Conservation (phyloP, 2,888 invertebrate species). For the Trissolcus brochymenae region DNA sequence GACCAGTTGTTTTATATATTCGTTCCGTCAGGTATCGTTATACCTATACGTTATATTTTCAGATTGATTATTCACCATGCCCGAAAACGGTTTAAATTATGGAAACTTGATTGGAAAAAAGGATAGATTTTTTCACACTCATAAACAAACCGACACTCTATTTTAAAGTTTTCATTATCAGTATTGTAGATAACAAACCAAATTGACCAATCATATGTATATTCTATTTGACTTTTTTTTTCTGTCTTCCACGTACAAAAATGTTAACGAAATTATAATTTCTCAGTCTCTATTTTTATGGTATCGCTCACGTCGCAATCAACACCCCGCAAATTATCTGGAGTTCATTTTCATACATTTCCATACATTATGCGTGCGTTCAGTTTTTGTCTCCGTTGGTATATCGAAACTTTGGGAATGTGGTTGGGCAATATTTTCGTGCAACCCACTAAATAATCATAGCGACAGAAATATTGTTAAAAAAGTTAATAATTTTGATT, state of each 20-base stretch:
- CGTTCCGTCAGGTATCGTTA: constrained; percentile 22
- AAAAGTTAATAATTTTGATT: constrained; percentile 24
- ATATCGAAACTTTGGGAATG: constrained; percentile 42
- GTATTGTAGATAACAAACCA: too few relatives aligned
- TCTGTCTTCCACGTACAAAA: neutral
- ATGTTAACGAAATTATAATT: too few relatives aligned
- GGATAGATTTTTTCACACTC: too few relatives aligned
- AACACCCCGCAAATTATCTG: constrained; percentile 51
- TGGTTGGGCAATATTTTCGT: constrained; percentile 3
- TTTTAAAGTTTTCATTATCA: too few relatives aligned
- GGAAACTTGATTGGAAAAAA: too few relatives aligned
- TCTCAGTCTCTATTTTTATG: constrained; percentile 17
- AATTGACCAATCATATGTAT: neutral
- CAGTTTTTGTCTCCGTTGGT: constrained; percentile 39
- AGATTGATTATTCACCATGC: too few relatives aligned
- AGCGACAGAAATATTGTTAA: constrained; percentile 19
- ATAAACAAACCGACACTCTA: too few relatives aligned
- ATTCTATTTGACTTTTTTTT: neutral
- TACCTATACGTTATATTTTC: neutral
- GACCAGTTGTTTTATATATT: constrained; percentile 25
- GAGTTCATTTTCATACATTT: constrained; percentile 56
- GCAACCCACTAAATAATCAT: constrained; percentile 14
- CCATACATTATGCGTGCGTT: constrained; percentile 51
- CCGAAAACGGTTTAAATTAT: too few relatives aligned
- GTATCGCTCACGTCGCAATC: constrained; percentile 32